phyloP scores from a whole-genome alignment of 2,888 invertebrate species.

The Tetragonisca angustula region DNA sequence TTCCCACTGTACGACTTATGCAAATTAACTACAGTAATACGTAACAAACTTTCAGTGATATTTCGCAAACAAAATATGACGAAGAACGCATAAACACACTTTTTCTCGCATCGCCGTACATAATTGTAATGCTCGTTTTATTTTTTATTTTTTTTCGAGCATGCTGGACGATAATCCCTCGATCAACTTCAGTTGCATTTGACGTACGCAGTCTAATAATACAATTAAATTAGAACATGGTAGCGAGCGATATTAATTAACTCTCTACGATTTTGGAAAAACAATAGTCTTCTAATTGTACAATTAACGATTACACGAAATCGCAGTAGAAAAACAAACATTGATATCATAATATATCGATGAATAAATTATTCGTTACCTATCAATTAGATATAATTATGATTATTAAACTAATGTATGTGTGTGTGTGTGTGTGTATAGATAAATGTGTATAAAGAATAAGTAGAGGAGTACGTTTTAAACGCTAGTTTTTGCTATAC shows the following conservation, averaged over 20 bases:
- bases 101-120: background rate
- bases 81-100: background rate
- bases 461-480: conserved; percentile 32
- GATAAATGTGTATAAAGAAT: conserved; percentile 39
- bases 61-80: background rate
- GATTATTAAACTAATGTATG: conserved; percentile 26
- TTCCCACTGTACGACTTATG: background rate
- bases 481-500: conserved; percentile 19
- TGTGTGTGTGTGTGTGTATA: background rate
- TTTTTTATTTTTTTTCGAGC: background rate
- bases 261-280: background rate
- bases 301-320: too few relatives aligned
- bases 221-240: background rate
- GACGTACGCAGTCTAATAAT: background rate
- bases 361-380: background rate
- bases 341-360: background rate
- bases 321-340: background rate
- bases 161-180: background rate
- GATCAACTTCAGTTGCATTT: background rate
- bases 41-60: background rate
- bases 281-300: background rate
- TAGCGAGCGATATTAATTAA: background rate
- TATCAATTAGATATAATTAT: conserved; percentile 22
- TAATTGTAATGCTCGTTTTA: background rate
- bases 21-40: background rate